Base-by-base conservation (phyloP, 2,797 vertebrate genomes). In the Stomatorhinus walkeri region DNA sequence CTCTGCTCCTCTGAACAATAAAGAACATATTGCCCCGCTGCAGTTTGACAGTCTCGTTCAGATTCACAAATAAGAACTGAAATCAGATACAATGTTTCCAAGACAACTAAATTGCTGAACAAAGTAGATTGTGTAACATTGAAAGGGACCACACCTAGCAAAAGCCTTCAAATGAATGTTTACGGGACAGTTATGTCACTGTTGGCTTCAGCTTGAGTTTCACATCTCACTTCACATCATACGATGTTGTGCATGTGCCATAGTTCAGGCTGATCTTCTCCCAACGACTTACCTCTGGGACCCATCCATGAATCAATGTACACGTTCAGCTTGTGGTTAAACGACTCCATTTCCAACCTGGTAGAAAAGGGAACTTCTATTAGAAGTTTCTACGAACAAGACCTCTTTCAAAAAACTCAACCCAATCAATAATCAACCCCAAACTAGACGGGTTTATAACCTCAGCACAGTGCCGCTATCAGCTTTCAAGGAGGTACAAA, bases 291-390 rank as follows among this genome's bases (percentile, higher is more conserved):
- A 99, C 98, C 98, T 96, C 97, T 97, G 90, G 98, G 97, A 90
- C 98, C 98, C 93, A 99, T 95, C 96, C 96, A 98, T 91, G 97
- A 93, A 90, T 96, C 97, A 85, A 99, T 93, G 91, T 97, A 96
- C 87, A 94, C 92, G 94, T 98, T 99, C 61, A 98, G 94, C 91
- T 95, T 96, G 91, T 96, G 94, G 96, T 98, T 97, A 89, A 99
- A 91, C 90, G 93, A 90, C 93, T 98, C 98, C 98, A 99, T 99
- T 93, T 95, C 92, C 95, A 93, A 95, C 93, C 96, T 98, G 91
- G 43, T 68, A 90, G 92, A 89, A 64, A 56, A 56, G 85, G 86
- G 56, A 56, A 84, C 87, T 88, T 92, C 90, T 90, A 92, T 91
- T 91, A 87, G 28, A 81, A 3, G 61, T 46, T 43, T 43, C 81